Conservation (phyloP, 2,797 vertebrate species). For the Synanceia verrucosa region DNA sequence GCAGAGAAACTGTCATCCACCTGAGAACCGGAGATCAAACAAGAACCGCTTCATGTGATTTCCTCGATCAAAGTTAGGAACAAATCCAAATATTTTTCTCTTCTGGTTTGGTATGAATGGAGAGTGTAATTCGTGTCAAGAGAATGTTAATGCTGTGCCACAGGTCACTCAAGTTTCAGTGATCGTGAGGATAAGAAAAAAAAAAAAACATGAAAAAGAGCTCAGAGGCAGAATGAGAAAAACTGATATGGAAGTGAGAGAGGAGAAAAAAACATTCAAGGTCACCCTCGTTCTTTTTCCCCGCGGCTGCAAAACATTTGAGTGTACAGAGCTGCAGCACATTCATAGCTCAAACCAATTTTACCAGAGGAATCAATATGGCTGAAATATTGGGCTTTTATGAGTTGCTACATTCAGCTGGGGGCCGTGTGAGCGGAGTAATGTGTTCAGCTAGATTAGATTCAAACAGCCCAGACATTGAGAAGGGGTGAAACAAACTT, state of each 20-base stretch:
- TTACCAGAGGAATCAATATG: slow-evolving; percentile 84
- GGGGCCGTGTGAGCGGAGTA: slow-evolving; percentile 74
- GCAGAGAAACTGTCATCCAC: slow-evolving; percentile 36
- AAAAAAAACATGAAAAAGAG: slow-evolving; percentile 11
- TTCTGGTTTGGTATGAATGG: slow-evolving; percentile 41
- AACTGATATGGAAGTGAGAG: slow-evolving; percentile 59
- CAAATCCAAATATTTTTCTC: slow-evolving; percentile 53
- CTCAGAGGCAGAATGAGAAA: slow-evolving; percentile 61
- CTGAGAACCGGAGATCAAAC: slow-evolving; percentile 69
- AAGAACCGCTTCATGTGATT: slow-evolving; percentile 38
- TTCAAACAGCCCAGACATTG: slow-evolving; percentile 75
- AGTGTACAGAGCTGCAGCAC: slow-evolving; percentile 68
- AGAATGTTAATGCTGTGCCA: slow-evolving; percentile 32
- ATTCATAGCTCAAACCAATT: slow-evolving; percentile 84
- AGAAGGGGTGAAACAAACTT: slow-evolving; percentile 60
- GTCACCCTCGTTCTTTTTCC: slow-evolving; percentile 71
- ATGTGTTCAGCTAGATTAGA: slow-evolving; percentile 79
- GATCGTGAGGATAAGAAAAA: slow-evolving; percentile 34
- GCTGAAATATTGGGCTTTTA: slow-evolving; percentile 84
- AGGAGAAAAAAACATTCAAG: slow-evolving; percentile 71
- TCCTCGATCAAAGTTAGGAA: slow-evolving; percentile 46
- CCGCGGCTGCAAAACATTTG: slow-evolving; percentile 74
- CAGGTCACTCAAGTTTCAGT: slow-evolving; percentile 46
- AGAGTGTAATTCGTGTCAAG: slow-evolving; percentile 45
- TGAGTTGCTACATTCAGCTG: slow-evolving; percentile 82